Percentiles rank a stretch among this genome's conserved stretches.
These are phyloP conservation scores for Papilio polyxenes DNA, from an alignment of 1,140 invertebrate genomes.

Conservation along the genomic window DNA sequence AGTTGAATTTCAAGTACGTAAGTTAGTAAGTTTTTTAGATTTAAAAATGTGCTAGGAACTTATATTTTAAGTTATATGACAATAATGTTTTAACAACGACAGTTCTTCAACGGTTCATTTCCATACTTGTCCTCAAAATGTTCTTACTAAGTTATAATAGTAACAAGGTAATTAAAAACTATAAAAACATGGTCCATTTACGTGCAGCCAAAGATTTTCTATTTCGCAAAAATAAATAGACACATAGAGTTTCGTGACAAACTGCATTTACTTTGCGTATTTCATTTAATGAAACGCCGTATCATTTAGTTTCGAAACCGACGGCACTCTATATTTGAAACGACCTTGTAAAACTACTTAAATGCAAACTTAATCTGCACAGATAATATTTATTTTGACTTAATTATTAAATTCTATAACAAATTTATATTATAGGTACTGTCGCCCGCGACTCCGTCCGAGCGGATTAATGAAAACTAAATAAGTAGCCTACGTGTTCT, in stretches of 20 bases:
- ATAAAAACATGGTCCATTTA: neutral
- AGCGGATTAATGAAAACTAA: no score
- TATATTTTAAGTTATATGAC: no score
- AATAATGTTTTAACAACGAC: no score
- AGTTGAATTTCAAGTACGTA: no score
- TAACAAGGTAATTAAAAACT: neutral
- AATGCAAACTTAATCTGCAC: neutral
- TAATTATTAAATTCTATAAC: neutral
- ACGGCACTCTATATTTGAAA: neutral
- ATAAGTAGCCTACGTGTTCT: no score
- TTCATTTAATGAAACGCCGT: constrained; percentile 14
- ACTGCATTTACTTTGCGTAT: constrained; percentile 31
- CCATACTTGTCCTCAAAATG: no score
- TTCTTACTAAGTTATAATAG: no score
- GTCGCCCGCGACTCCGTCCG: neutral
- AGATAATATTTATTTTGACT: neutral
- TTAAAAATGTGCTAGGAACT: no score
- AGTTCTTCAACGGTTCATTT: no score
- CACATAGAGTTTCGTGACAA: neutral
- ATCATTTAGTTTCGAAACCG: neutral
- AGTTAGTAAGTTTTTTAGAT: no score
- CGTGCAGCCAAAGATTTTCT: neutral
- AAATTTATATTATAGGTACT: neutral
- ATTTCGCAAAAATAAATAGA: neutral
- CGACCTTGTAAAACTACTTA: constrained; percentile 4